Conservation (phyloP, 1,140 invertebrate genomes). For the Helicoverpa armigera region DNA sequence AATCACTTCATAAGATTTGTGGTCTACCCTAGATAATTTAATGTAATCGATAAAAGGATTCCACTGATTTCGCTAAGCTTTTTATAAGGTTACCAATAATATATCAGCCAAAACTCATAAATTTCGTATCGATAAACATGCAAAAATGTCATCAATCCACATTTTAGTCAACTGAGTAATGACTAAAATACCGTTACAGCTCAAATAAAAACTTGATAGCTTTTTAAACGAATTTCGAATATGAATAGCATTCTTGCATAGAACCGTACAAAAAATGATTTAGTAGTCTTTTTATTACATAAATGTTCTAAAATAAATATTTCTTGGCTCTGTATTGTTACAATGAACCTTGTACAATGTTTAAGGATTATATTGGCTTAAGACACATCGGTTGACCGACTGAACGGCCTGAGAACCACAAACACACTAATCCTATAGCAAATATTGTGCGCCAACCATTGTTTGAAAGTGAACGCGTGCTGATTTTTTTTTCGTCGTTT, state of each 20-base stretch:
- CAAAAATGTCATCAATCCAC: background rate
- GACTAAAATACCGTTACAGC: background rate
- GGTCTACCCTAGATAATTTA: no score
- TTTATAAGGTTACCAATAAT: no score
- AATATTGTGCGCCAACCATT: slow-evolving; percentile 66
- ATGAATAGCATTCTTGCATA: slow-evolving; percentile 6
- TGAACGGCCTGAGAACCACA: slow-evolving; percentile 71
- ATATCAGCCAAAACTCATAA: background rate
- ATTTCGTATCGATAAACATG: background rate
- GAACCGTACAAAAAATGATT: slow-evolving; percentile 7
- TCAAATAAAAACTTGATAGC: slow-evolving; percentile 38
- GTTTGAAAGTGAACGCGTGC: slow-evolving; percentile 64
- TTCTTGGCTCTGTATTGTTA: slow-evolving; percentile 14
- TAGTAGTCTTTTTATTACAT: background rate
- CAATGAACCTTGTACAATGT: slow-evolving; percentile 22
- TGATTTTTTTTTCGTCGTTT: slow-evolving; percentile 54
- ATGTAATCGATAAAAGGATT: no score
- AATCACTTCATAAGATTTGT: no score
- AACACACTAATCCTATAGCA: slow-evolving; percentile 71
- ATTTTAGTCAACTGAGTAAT: background rate
- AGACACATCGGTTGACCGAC: slow-evolving; percentile 39
- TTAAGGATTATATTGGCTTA: slow-evolving; percentile 41
- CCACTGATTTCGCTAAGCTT: no score
- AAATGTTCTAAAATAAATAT: background rate
- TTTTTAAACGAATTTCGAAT: slow-evolving; percentile 33